Evolutionary conservation across 2,888 invertebrate genomes (phyloP).

Genomic region (Siphlonurus alternatus): DNA sequence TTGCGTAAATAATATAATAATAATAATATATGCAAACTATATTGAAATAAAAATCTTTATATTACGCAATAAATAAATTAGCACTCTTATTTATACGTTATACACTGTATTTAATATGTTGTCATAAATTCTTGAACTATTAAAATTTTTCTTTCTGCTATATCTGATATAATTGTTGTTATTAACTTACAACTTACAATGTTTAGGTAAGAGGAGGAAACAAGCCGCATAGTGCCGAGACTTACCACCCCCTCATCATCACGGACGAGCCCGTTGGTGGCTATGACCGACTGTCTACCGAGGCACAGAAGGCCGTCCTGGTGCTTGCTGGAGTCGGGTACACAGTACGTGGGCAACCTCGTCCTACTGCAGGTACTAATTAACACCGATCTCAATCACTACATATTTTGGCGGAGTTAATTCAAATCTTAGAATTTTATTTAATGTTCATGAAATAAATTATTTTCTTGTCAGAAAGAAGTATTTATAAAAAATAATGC

Average conservation of each 20-base stretch:
- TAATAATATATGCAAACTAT: no score
- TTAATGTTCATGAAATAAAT: not conserved
- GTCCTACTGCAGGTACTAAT: constrained; percentile 51
- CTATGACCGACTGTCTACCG: constrained; percentile 52
- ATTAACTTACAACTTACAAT: no score
- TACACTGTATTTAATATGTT: no score
- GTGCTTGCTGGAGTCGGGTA: constrained; percentile 66
- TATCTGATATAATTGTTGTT: no score
- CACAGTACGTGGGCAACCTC: constrained; percentile 63
- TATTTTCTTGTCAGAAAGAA: no score
- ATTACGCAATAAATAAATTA: no score
- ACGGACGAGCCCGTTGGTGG: constrained; percentile 74
- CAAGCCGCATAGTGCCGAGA: constrained; percentile 68
- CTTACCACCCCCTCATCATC: constrained; percentile 80
- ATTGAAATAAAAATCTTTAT: no score
- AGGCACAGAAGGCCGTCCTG: constrained; percentile 49
- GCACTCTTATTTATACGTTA: no score
- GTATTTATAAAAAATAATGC: no score
- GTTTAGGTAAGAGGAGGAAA: constrained; percentile 53
- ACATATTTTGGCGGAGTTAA: not conserved
- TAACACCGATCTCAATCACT: not conserved
- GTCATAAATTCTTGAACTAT: no score
- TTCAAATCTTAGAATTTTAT: not conserved
- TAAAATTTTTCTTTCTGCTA: no score
- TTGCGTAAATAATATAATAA: no score